Percentiles rank a stretch among this genome's conserved stretches.
Conservation (phyloP, 2,888 invertebrate species). For the Octodonta nipae region DNA sequence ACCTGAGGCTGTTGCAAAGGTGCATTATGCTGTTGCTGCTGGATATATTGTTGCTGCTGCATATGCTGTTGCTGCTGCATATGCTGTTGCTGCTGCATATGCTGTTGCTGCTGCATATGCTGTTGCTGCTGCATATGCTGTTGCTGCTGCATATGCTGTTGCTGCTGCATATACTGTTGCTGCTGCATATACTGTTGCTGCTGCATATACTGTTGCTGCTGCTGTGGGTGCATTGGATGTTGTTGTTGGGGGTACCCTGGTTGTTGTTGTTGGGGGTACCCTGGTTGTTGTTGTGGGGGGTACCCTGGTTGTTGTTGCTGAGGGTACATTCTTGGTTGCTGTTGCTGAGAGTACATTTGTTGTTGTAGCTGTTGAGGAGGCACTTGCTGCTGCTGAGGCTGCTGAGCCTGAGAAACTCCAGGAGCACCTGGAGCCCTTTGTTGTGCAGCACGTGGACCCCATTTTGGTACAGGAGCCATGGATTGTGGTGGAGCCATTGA, state of each 20-base stretch:
- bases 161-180: too few relatives aligned
- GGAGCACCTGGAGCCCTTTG: too few relatives aligned
- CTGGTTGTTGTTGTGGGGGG: constrained; percentile 1
- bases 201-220: too few relatives aligned
- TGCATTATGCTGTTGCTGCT: neutral
- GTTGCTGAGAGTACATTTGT: neutral
- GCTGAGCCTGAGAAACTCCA: neutral
- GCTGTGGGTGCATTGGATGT: too few relatives aligned
- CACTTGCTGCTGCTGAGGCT: too few relatives aligned
- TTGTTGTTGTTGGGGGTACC: constrained; percentile 2
- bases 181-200: too few relatives aligned
- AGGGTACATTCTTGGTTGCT: neutral
- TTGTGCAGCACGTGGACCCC: too few relatives aligned
- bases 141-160: neutral
- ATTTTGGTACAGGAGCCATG: too few relatives aligned
- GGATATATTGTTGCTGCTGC: neutral
- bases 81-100: neutral
- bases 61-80: constrained; percentile 7
- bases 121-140: neutral
- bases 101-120: constrained; percentile 1
- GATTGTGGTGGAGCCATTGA: too few relatives aligned
- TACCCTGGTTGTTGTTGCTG: constrained; percentile 1
- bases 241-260: too few relatives aligned
- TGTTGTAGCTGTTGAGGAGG: neutral
- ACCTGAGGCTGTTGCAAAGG: constrained; percentile 7